Evolutionary conservation across 1,140 invertebrate species (phyloP).

Genomic region (Harlomillsia oculata): DNA sequence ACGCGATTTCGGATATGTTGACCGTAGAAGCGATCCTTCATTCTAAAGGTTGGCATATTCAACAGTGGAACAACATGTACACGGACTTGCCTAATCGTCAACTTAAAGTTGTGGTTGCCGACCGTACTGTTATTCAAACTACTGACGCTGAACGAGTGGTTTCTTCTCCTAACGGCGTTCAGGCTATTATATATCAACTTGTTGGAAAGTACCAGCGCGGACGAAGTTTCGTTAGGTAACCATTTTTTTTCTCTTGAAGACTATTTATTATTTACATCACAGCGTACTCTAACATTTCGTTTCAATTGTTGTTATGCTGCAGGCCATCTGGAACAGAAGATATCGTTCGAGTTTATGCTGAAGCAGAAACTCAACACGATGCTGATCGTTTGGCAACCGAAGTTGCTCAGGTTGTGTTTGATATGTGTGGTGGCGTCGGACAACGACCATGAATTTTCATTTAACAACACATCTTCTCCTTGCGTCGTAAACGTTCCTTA

Average conservation of each 20-base stretch:
- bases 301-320: slow-evolving; percentile 25
- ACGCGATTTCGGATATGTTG: slow-evolving; percentile 92
- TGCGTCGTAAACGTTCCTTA: too few species aligned
- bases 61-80: slow-evolving; percentile 70
- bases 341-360: slow-evolving; percentile 89
- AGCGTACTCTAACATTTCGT: neutral
- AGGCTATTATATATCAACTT: slow-evolving; percentile 64
- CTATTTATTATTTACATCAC: too few species aligned
- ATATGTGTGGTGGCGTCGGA: slow-evolving; percentile 63
- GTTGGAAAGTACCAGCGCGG: slow-evolving; percentile 59
- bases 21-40: slow-evolving; percentile 84
- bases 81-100: slow-evolving; percentile 77
- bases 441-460: slow-evolving; percentile 27
- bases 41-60: slow-evolving; percentile 62
- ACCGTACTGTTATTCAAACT: slow-evolving; percentile 73
- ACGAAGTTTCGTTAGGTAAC: slow-evolving; percentile 77
- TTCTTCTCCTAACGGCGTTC: slow-evolving; percentile 67
- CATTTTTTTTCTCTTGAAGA: too few species aligned
- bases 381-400: slow-evolving; percentile 63
- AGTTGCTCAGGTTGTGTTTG: slow-evolving; percentile 62
- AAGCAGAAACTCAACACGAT: slow-evolving; percentile 66
- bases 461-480: too few species aligned
- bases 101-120: slow-evolving; percentile 76
- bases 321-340: slow-evolving; percentile 97
- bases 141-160: slow-evolving; percentile 74